Evolutionary conservation across 2,113 vertebrate species (phyloP).

Genomic region (Hassar affinis): DNA sequence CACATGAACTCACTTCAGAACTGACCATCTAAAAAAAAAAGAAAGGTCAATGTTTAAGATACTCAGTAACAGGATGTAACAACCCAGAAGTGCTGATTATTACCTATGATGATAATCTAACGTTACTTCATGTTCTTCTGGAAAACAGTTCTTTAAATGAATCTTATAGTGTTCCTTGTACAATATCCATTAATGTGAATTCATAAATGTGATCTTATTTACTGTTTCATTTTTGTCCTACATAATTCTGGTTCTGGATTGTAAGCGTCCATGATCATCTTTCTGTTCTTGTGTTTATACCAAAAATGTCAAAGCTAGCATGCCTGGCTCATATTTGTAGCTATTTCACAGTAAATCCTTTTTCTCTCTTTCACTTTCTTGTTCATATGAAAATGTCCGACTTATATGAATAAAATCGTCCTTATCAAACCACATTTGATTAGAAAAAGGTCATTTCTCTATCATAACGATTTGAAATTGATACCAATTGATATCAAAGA

Average conservation of each 20-base stretch:
- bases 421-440: constrained; percentile 24
- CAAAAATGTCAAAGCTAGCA: constrained; percentile 40
- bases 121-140: constrained; percentile 9
- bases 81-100: constrained; percentile 14
- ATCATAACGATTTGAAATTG: constrained; percentile 4
- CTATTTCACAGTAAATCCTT: constrained; percentile 37
- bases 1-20: constrained; percentile 13
- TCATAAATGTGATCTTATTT: constrained; percentile 1
- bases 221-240: background rate
- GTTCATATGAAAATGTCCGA: constrained; percentile 16
- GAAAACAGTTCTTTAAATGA: constrained; percentile 18
- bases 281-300: constrained; percentile 21
- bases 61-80: constrained; percentile 23
- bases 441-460: constrained; percentile 10
- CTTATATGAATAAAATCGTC: constrained; percentile 2
- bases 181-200: constrained; percentile 13
- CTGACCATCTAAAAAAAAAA: constrained; percentile 23
- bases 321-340: constrained; percentile 36
- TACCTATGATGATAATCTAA: constrained; percentile 15
- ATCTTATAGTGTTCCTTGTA: constrained; percentile 2
- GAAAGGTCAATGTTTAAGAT: constrained; percentile 1
- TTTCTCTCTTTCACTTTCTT: constrained; percentile 44
- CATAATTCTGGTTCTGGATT: constrained; percentile 20
- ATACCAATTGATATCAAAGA: constrained; percentile 28
- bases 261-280: background rate